Evolutionary conservation across 2,888 invertebrate species (phyloP), one percentile per base, ranked within the genome.

Genomic region (Dioctria rufipes): DNA sequence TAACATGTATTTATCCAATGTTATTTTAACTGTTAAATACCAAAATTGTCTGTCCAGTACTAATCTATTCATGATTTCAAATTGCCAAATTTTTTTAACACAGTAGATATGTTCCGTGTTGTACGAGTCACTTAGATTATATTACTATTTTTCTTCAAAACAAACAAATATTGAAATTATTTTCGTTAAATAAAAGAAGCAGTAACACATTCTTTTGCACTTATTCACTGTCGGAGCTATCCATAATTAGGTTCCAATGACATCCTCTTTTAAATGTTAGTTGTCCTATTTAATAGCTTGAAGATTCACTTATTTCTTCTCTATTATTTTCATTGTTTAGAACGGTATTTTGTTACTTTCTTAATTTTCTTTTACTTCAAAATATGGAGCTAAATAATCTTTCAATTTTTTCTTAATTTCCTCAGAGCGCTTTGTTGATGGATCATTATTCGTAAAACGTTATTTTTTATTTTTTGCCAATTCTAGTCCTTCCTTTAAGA

Each of bases 261-360:
- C 61, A 75, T 75, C 46, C 42, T 65, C 43, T 78, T 51, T 63
- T 65, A 51, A 65, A 43, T 46, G 49, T 46, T 46, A 2, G 49
- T 46, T 46, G 49, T 46, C 6, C 2, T 46, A 46, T 2, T 46
- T 46, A 1, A 78, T 49, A 66, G 66, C 51, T 78, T 65, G 51
- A 66, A 66, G 66, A 49, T 66, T 78, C 65, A 40, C 51, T 65
- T 54, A 66, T 65, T 51, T 78, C 65, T 78, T 65, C 6, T 3
- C 2, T 78, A 51, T 66, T 65, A 65, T 78, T 78, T 78, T 78
- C 78, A 49, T 66, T 78, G 54, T 46, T 63, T 77, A 63, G 63
- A 46, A 63, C 37, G 46, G 63, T 77, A 77, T 77, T 4, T 77
- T 40, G 58, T 25, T 75, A 61, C 58, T 60, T 60, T 58, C 58